These are phyloP conservation scores for Conger conger DNA, from an alignment of 2,113 vertebrate genomes.

Conservation along the genomic window DNA sequence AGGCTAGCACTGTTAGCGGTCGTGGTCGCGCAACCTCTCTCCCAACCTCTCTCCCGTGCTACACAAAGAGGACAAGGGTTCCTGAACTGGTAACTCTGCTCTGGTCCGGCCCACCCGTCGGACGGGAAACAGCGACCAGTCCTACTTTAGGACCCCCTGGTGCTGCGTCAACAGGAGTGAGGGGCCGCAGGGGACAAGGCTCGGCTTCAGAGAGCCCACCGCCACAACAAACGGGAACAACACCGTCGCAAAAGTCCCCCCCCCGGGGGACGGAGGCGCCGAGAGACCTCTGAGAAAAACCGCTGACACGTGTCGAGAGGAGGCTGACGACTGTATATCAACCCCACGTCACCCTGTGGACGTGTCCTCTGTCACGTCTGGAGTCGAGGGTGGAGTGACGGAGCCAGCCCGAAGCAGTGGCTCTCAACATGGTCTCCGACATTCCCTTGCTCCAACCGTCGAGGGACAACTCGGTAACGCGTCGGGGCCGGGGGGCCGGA, in stretches of 20 bases:
- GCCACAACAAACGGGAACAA: constrained; percentile 41
- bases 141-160: constrained; percentile 39
- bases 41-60: background rate
- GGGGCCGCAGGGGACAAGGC: constrained; percentile 20
- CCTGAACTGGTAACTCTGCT: constrained; percentile 11
- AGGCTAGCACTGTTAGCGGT: too few relatives aligned
- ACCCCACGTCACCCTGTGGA: background rate
- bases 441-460: too few relatives aligned
- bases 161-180: constrained; percentile 38
- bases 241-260: too few relatives aligned
- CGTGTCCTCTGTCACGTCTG: background rate
- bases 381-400: background rate
- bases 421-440: background rate
- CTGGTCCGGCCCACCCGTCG: constrained; percentile 40
- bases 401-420: background rate
- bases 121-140: constrained; percentile 33
- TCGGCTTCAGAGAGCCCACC: constrained; percentile 32
- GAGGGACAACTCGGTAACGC: too few relatives aligned
- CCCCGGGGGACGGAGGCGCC: constrained; percentile 19
- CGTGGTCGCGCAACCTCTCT: background rate
- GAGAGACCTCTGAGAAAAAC: constrained; percentile 44
- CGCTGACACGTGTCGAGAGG: constrained; percentile 26
- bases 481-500: too few relatives aligned
- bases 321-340: background rate
- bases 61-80: background rate